Evolutionary conservation across 2,113 vertebrate species (phyloP).

Genomic region (Perca schrenkii): DNA sequence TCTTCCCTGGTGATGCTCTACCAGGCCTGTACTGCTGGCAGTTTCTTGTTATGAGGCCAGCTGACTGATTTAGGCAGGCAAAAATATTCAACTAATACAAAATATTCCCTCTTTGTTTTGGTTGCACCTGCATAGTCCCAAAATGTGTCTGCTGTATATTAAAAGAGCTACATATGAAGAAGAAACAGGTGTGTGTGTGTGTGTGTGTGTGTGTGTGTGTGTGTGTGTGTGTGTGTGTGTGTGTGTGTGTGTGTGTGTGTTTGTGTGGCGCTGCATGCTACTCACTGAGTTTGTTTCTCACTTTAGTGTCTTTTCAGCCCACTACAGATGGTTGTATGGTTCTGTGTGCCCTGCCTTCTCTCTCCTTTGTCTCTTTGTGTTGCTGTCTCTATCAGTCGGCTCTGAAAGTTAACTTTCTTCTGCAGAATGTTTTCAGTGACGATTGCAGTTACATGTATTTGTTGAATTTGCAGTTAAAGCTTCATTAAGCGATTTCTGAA

Average conservation of each 20-base stretch:
- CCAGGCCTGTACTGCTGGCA: too few species aligned
- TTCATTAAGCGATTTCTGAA: constrained; percentile 42
- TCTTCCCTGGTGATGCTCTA: too few species aligned
- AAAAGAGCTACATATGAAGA: background rate
- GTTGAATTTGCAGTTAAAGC: constrained; percentile 31
- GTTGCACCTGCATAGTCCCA: too few species aligned
- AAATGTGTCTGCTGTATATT: too few species aligned
- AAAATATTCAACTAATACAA: background rate
- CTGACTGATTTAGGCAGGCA: too few species aligned
- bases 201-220: background rate
- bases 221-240: constrained; percentile 4
- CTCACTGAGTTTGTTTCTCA: constrained; percentile 40
- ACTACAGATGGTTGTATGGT: constrained; percentile 41
- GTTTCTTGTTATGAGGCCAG: too few species aligned
- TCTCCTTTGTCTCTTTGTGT: constrained; percentile 33
- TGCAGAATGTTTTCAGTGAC: constrained; percentile 12
- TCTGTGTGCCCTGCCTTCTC: constrained; percentile 24
- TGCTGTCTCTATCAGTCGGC: constrained; percentile 6
- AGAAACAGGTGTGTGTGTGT: too few species aligned
- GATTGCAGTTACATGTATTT: background rate
- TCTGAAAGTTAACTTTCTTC: constrained; percentile 7
- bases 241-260: constrained; percentile 11
- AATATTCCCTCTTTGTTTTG: background rate
- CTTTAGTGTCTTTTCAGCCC: constrained; percentile 53
- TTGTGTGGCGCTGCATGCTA: constrained; percentile 6